phyloP scores from a whole-genome alignment of 2,113 vertebrate genomes.

The Limanda limanda region DNA sequence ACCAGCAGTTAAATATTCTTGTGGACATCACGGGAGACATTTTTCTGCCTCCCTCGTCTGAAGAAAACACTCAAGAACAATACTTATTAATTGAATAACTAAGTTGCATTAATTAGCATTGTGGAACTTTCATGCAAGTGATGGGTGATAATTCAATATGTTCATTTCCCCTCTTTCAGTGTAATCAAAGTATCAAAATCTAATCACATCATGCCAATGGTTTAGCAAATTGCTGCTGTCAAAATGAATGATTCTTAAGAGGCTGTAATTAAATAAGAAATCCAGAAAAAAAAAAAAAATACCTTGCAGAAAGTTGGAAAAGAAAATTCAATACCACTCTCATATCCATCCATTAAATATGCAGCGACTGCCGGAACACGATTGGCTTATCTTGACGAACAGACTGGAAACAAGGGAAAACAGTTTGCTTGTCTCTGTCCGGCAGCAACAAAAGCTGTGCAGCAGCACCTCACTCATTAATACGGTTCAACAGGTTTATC shows the following conservation, averaged over 20 bases:
- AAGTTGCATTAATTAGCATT: neutral
- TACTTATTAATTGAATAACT: neutral
- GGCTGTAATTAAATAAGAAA: conserved; percentile 4
- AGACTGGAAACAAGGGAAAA: neutral
- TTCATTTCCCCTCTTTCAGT: neutral
- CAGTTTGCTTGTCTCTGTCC: neutral
- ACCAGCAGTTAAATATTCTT: neutral
- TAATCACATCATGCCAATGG: neutral
- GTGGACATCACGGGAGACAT: neutral
- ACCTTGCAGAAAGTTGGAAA: too few species aligned
- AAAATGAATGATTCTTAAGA: neutral
- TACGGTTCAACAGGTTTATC: neutral
- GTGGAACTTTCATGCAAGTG: neutral
- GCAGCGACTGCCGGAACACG: conserved; percentile 2
- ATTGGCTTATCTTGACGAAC: neutral
- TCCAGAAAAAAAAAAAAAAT: neutral
- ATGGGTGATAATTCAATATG: conserved; percentile 1
- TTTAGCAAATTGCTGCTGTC: neutral
- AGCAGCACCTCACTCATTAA: neutral
- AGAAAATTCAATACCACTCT: neutral
- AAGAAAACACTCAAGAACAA: neutral
- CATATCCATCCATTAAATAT: conserved; percentile 3
- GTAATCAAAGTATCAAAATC: neutral
- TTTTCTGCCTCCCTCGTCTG: neutral
- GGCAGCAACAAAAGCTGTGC: neutral